phyloP scores from a whole-genome alignment of 2,888 invertebrate genomes.

The Neria commutata region DNA sequence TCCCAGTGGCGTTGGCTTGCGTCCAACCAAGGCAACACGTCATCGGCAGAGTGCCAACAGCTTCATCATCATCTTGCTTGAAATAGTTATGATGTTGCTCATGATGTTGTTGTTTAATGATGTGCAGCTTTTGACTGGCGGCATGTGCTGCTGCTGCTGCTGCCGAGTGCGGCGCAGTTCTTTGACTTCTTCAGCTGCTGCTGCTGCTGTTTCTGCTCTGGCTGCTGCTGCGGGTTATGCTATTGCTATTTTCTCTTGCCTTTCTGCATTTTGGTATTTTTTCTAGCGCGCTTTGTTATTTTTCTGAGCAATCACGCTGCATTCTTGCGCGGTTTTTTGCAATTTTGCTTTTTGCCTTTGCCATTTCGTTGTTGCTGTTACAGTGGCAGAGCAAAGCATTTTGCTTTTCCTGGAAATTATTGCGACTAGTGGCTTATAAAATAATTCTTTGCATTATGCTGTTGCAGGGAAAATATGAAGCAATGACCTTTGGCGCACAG shows the following conservation, averaged over 20 bases:
- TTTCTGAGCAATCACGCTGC: not conserved
- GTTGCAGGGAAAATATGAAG: no score
- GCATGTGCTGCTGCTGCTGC: not conserved
- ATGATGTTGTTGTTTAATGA: not conserved
- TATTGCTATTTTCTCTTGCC: constrained; percentile 6
- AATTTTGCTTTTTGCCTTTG: constrained; percentile 3
- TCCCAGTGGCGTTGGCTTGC: not conserved
- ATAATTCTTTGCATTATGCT: no score
- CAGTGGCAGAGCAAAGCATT: not conserved
- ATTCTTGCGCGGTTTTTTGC: constrained; percentile 8
- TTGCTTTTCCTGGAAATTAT: not conserved
- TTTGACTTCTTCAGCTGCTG: constrained; percentile 30
- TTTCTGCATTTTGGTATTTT: not conserved
- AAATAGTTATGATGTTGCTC: not conserved
- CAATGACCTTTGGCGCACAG: no score
- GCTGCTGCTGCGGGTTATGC: not conserved
- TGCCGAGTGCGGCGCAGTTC: constrained; percentile 24
- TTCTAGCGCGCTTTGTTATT: not conserved
- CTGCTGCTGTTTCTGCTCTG: constrained; percentile 1
- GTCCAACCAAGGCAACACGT: not conserved
- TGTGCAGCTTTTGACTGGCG: not conserved
- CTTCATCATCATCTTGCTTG: not conserved
- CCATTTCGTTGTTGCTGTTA: not conserved
- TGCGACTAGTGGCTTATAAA: not conserved
- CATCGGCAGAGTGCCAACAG: not conserved